Base-by-base conservation (phyloP, 2,797 vertebrate genomes). In the Mormyrus hasselquistii region DNA sequence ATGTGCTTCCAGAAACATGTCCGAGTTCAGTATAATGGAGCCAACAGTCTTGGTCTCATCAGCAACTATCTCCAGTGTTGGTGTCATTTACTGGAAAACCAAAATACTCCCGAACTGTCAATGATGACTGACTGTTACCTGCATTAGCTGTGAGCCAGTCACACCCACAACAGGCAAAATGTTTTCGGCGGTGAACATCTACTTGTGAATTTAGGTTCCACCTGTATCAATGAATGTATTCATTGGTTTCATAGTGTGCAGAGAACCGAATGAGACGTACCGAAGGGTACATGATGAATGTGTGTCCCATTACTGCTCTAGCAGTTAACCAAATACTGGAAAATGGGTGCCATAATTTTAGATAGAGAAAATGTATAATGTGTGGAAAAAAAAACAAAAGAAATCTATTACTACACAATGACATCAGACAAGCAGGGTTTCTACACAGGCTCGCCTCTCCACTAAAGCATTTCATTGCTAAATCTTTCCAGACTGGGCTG, bases 401-500 rank as follows among this genome's bases (percentile, higher is more conserved):
- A 79, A 79, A 44, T 41, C 38, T 38, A 41, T 38, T 19, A 79
- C 34, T 69, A 69, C 25, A 34, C 29, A 79, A 44, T 19, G 22
- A 79, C 6, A 79, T 44, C 82, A 84, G 19, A 29, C 41, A 50
- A 22, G 62, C 53, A 90, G 47, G 57, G 88, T 73, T 87, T 88
- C 91, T 5, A 53, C 92, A 90, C 12, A 93, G 89, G 29, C 89
- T 53, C 47, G 1, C 25, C n/a, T 52, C 47, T 89, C 91, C 94
- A 92, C 93, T 65, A 93, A 90, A 93, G 0, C 79, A 90, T 89
- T 92, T 90, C 88, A 94, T 92, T 93, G 92, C 89, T 86, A 91
- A 94, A 94, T 92, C 92, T 91, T 92, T 93, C 93, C 91, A 92
- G 93, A 91, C 86, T 88, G 6, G 94, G 90, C 91, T 92, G 90